phyloP scores from a whole-genome alignment of 2,113 vertebrate genomes.

The Gavialis gangeticus region DNA sequence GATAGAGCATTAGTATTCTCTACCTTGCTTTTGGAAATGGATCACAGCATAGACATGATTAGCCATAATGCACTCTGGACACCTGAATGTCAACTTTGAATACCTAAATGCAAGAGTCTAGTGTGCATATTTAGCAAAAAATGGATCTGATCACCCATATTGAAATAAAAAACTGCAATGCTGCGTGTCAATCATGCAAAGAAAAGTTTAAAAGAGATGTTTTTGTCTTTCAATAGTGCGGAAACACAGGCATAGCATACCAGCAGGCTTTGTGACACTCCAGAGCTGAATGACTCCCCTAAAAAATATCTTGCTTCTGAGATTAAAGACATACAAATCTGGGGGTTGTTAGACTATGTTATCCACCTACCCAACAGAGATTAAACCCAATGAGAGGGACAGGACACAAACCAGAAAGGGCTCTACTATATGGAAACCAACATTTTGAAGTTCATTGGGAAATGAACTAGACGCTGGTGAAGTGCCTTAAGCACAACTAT shows the following conservation, averaged over 20 bases:
- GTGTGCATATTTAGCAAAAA: slow-evolving; percentile 44
- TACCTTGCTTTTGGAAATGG: background rate
- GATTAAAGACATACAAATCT: background rate
- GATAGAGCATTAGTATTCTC: background rate
- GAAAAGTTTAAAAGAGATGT: slow-evolving; percentile 52
- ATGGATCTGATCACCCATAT: slow-evolving; percentile 68
- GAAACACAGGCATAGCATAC: slow-evolving; percentile 40
- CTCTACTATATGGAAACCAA: background rate
- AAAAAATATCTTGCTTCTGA: slow-evolving; percentile 17
- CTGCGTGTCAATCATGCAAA: slow-evolving; percentile 65
- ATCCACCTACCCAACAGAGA: slow-evolving; percentile 37
- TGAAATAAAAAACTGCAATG: slow-evolving; percentile 62
- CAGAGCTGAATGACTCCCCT: slow-evolving; percentile 30
- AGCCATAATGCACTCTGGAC: slow-evolving; percentile 35
- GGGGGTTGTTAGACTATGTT: slow-evolving; percentile 39
- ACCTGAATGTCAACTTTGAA: slow-evolving; percentile 39
- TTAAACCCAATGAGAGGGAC: background rate
- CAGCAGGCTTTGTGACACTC: slow-evolving; percentile 12
- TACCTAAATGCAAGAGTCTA: slow-evolving; percentile 59
- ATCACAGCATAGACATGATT: slow-evolving; percentile 14
- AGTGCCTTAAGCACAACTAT: background rate
- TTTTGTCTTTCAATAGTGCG: slow-evolving; percentile 31
- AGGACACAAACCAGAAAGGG: background rate
- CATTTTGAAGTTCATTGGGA: background rate
- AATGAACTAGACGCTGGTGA: background rate